Base-by-base conservation (phyloP, 2,113 vertebrate genomes). In the Semicossyphus pulcher region DNA sequence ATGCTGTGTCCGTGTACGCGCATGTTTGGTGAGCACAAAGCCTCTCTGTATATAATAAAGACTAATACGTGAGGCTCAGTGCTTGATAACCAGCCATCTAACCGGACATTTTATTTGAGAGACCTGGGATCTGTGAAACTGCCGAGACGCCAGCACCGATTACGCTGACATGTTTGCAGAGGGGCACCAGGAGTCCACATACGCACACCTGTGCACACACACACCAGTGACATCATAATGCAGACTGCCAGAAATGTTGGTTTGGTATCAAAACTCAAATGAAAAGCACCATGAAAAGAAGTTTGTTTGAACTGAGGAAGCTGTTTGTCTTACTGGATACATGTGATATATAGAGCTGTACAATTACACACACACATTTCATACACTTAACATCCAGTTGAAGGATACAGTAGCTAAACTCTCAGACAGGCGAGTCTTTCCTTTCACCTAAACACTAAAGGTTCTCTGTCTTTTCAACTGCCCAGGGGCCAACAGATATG, bases 371-470 rank as follows among this genome's bases (percentile, higher is more conserved):
- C 45, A 47, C 31, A 15, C 39, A n/a, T 8, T 2, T 41, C 12
- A 37, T 10, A 25, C 15, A 0, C 26, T 60, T 36, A 34, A 49
- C 39, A 60, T 52, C 26, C 47, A 53, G 60, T 62, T 32, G 65
- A 65, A 66, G 31, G 29, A 76, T 61, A 66, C 82, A 86, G 86
- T 85, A 86, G 88, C 83, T 61, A 25, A 52, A 76, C 48, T 76
- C 32, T 12, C 26, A 54, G 45, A 80, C 62, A 80, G 53, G 80
- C 59, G 71, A 80, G 79, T 63, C 67, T 65, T 78, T 31, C 45
- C 78, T 88, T 87, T 86, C 78, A 81, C 78, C 62, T 56, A 45
- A 86, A 77, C 77, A 79, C 74, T 84, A 84, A 89, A 89, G 74
- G 39, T 60, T 78, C 77, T 83, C 52, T 86, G 89, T 65, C 83